These are phyloP conservation scores for Aromia moschata DNA, from an alignment of 2,888 invertebrate genomes.

Conservation along the genomic window DNA sequence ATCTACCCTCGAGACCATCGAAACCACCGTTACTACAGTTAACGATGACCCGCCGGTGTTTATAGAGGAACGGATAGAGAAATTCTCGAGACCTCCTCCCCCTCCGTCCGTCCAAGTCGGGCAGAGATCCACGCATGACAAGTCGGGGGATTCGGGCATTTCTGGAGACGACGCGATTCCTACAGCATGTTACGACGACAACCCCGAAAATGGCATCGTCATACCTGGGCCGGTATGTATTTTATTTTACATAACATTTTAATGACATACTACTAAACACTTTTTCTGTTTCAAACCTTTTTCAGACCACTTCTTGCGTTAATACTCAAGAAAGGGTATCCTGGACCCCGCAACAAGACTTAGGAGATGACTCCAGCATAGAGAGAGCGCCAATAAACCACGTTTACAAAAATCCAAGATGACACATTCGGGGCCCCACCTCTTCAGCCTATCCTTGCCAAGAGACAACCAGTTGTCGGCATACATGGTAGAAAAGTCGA, in stretches of 20 bases:
- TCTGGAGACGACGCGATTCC: conserved; percentile 75
- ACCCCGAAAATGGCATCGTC: conserved; percentile 4
- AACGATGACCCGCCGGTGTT: conserved; percentile 59
- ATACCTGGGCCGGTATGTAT: conserved; percentile 17
- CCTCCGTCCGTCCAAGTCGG: conserved; percentile 64
- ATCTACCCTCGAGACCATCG: conserved; percentile 68
- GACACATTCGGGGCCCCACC: conserved; percentile 63
- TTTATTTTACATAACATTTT: no score
- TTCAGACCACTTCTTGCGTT: conserved; percentile 30
- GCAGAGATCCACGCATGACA: conserved; percentile 68
- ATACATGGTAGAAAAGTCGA: conserved; percentile 59
- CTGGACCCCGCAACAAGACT: conserved; percentile 89
- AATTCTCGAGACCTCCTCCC: conserved; percentile 65
- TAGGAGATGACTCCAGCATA: conserved; percentile 66
- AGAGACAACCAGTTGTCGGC: conserved; percentile 68
- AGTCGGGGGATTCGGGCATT: conserved; percentile 86
- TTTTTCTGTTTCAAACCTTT: conserved; percentile 1
- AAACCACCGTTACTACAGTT: conserved; percentile 36
- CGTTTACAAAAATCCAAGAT: conserved; percentile 31
- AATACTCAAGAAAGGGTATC: conserved; percentile 55
- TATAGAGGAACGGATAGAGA: conserved; percentile 67
- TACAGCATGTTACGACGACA: conserved; percentile 67
- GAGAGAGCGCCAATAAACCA: conserved; percentile 55
- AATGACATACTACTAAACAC: no score
- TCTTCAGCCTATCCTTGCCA: conserved; percentile 81